Percentiles rank a stretch among this genome's conserved stretches.
phyloP scores from a whole-genome alignment of 2,113 vertebrate species.

The Macroglossus sobrinus region DNA sequence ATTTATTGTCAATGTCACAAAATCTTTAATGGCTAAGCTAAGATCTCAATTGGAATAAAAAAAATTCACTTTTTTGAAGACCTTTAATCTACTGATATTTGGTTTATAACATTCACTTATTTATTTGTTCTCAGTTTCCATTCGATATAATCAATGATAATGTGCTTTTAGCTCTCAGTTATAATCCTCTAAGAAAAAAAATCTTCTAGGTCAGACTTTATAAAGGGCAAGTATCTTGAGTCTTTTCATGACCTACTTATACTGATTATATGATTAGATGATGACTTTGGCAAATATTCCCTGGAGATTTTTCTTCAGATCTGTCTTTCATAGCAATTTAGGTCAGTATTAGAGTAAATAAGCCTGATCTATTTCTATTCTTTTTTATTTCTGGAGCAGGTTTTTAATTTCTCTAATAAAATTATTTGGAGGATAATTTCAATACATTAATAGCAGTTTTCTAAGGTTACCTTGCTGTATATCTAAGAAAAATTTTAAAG shows the following conservation, averaged over 20 bases:
- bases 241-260: conserved; percentile 43
- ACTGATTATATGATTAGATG: conserved; percentile 29
- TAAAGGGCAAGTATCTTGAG: conserved; percentile 14
- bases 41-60: background rate
- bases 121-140: background rate
- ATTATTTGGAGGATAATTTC: background rate
- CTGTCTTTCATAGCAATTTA: background rate
- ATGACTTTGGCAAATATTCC: conserved; percentile 14
- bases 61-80: conserved; percentile 13
- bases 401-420: background rate
- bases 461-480: background rate
- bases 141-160: background rate
- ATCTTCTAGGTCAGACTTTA: conserved; percentile 38
- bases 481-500: background rate
- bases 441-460: background rate
- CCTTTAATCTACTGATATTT: background rate
- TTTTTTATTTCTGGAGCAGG: background rate
- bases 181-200: background rate
- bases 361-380: background rate
- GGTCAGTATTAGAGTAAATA: background rate
- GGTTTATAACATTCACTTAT: background rate
- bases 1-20: background rate
- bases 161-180: background rate
- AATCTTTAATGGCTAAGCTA: background rate
- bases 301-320: background rate